Base-by-base conservation (phyloP, 2,797 vertebrate species). In the Trachurus trachurus region DNA sequence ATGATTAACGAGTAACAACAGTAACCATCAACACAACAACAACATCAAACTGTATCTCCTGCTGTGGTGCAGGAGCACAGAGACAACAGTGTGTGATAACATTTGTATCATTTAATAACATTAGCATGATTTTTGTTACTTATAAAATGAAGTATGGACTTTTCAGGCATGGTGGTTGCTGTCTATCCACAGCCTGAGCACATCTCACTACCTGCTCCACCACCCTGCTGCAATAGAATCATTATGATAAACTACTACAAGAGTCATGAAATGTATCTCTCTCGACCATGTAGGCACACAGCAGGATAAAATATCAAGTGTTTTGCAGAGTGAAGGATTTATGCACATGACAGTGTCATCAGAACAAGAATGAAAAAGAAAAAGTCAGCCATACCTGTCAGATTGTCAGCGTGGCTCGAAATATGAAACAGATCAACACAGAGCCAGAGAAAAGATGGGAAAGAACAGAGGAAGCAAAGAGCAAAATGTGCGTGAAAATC, bases 371-470 rank as follows among this genome's bases (percentile, higher is more conserved):
- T 42, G 72, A 66, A 72, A 82, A 39, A 16, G 45, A 76, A 86
- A 76, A 86, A 73, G 83, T 84, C 59, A 29, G 63, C 80, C 91
- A 64, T 93, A 94, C 92, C 93, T 93, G 89, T 88, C 39, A 75
- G 82, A 65, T 82, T 21, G 54, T 75, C 62, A 56, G 66, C 67
- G 58, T 47, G 83, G 84, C 82, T 89, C 67, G 74, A 87, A 84
- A 90, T 74, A 79, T 56, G 68, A 89, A 87, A 90, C 62, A 80
- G 71, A 89, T 80, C 56, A 53, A 81, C 0, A 63, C 34, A 88
- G 74, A 86, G 59, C 76, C 9, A 80, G 84, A 78, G 82, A 71
- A 87, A 86, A 74, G 52, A 78, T 47, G 37, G 52, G 65, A 71
- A 78, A 76, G 64, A 78, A 76, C 29, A 78, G 73, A 72, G 63